Conservation (phyloP, 2,113 vertebrate genomes). For the Pardalotus punctatus region DNA sequence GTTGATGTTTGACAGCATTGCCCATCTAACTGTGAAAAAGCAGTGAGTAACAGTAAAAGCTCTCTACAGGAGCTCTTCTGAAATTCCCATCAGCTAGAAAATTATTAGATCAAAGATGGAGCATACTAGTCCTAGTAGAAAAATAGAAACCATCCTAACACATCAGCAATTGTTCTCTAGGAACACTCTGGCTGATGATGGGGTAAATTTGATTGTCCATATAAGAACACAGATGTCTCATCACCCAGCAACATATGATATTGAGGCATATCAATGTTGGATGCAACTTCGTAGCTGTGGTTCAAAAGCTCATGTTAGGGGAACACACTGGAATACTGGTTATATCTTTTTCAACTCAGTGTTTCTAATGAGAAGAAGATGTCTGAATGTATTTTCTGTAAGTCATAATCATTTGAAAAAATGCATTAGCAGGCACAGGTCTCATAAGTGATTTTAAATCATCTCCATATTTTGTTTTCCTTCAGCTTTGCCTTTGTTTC, state of each 20-base stretch:
- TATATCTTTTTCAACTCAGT: conserved; percentile 50
- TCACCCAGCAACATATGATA: background rate
- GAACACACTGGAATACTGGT: conserved; percentile 43
- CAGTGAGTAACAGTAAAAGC: background rate
- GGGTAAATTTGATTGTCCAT: background rate
- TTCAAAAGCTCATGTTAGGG: conserved; percentile 48
- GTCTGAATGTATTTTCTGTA: conserved; percentile 56
- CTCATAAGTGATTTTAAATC: conserved; percentile 59
- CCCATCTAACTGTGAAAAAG: background rate
- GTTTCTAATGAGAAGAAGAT: conserved; percentile 67
- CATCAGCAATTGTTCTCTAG: background rate
- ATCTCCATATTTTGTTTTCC: conserved; percentile 63
- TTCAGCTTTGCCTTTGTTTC: conserved; percentile 51
- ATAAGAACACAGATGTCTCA: conserved; percentile 23
- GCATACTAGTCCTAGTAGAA: background rate
- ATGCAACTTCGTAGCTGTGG: conserved; percentile 22
- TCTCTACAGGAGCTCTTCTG: background rate
- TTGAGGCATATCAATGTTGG: background rate
- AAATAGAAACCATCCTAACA: background rate
- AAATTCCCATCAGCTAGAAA: background rate
- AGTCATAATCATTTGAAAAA: conserved; percentile 60
- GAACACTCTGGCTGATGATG: background rate
- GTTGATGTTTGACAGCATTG: background rate
- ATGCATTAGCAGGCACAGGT: conserved; percentile 60
- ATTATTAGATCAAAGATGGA: background rate